These are phyloP conservation scores for Gymnothorax reevesii DNA, from an alignment of 2,797 vertebrate species.

Conservation along the genomic window DNA sequence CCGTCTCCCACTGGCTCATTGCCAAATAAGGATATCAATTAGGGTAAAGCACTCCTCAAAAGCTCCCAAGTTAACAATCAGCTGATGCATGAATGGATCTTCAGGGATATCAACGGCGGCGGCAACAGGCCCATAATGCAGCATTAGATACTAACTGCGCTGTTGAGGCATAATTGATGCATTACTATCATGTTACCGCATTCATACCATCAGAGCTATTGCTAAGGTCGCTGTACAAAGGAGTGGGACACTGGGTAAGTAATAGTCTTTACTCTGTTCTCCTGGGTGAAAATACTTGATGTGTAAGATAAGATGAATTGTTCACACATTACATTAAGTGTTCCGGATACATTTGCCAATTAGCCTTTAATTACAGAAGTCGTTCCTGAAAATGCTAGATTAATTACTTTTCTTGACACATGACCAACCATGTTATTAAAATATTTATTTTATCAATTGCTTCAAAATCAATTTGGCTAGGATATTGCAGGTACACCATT, in stretches of 20 bases:
- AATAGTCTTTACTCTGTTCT: constrained; percentile 17
- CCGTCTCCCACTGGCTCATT: constrained; percentile 79
- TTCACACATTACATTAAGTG: constrained; percentile 57
- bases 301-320: constrained; percentile 13
- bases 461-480: neutral
- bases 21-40: constrained; percentile 86
- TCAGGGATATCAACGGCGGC: constrained; percentile 81
- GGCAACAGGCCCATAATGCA: constrained; percentile 65
- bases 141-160: constrained; percentile 76
- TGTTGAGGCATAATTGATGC: constrained; percentile 84
- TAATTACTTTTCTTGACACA: constrained; percentile 73
- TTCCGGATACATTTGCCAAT: constrained; percentile 79
- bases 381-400: constrained; percentile 79
- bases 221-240: neutral
- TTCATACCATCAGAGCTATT: constrained; percentile 59
- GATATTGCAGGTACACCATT: neutral
- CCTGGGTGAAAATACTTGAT: constrained; percentile 12
- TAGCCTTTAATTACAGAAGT: constrained; percentile 79
- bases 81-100: constrained; percentile 78
- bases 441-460: neutral
- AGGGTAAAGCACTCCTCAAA: constrained; percentile 79
- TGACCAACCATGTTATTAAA: constrained; percentile 20
- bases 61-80: constrained; percentile 84
- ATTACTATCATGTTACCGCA: constrained; percentile 76
- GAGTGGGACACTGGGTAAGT: neutral